Conservation (phyloP, 2,888 invertebrate species). For the Cecidostiba fungosa region DNA sequence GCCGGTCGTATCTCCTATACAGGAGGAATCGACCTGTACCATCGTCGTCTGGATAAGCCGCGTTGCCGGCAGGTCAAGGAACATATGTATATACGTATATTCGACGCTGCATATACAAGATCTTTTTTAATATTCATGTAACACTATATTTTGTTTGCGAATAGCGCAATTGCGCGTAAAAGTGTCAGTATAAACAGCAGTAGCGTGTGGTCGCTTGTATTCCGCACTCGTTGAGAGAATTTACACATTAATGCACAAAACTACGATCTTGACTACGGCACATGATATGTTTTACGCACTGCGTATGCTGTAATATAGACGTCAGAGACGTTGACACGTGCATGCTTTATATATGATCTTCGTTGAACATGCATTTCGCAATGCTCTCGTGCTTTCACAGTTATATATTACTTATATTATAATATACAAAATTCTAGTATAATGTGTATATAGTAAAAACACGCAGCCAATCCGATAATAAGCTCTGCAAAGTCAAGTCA, state of each 20-base stretch:
- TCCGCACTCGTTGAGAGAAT: slow-evolving; percentile 56
- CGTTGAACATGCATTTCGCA: not conserved
- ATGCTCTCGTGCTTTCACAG: not conserved
- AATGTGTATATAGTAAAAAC: too few species aligned
- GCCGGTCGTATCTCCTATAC: not conserved
- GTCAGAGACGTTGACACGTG: slow-evolving; percentile 11
- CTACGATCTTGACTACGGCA: slow-evolving; percentile 44
- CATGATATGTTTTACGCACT: slow-evolving; percentile 32
- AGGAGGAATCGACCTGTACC: not conserved
- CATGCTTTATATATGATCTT: slow-evolving; percentile 47
- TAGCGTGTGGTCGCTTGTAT: slow-evolving; percentile 49
- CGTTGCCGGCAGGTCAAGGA: not conserved
- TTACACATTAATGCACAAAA: slow-evolving; percentile 43
- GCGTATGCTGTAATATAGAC: too few species aligned
- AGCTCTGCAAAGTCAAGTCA: not conserved
- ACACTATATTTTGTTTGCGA: slow-evolving; percentile 44
- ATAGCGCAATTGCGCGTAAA: not conserved
- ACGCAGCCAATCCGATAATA: too few species aligned
- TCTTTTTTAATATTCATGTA: too few species aligned
- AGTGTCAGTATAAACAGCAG: too few species aligned
- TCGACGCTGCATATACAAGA: too few species aligned
- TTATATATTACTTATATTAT: too few species aligned
- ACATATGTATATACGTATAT: too few species aligned
- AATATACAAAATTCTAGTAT: too few species aligned
- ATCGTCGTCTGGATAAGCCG: not conserved